These are phyloP conservation scores for Spicauda simplicius DNA, from an alignment of 2,888 invertebrate species.

Conservation along the genomic window DNA sequence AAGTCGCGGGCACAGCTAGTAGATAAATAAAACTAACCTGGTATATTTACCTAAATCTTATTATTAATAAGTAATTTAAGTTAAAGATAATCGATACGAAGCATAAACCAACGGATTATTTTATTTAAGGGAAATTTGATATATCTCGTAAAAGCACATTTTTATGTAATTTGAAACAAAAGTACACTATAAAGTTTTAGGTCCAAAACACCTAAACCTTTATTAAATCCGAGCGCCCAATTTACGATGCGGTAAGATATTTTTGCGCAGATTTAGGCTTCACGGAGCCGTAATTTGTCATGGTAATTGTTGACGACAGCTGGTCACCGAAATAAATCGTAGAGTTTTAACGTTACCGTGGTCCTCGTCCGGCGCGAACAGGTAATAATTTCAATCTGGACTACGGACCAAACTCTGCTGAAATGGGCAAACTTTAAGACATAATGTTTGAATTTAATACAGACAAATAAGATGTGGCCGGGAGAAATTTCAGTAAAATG, in stretches of 20 bases:
- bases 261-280: conserved; percentile 35
- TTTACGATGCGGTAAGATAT: conserved; percentile 32
- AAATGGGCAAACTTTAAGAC: conserved; percentile 74
- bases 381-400: conserved; percentile 82
- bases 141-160: not conserved
- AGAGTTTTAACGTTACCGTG: conserved; percentile 69
- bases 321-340: conserved; percentile 74
- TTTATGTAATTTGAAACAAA: conserved; percentile 12
- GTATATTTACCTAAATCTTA: too few species aligned
- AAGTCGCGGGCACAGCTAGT: too few species aligned
- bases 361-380: conserved; percentile 56
- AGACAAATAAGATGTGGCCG: conserved; percentile 67
- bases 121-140: not conserved
- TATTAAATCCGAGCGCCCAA: conserved; percentile 23
- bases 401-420: conserved; percentile 64
- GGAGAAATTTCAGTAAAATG: conserved; percentile 3
- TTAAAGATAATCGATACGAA: too few species aligned
- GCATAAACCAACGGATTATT: not conserved
- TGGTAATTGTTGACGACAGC: conserved; percentile 74
- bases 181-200: conserved; percentile 30
- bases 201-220: conserved; percentile 26
- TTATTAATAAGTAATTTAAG: too few species aligned
- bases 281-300: conserved; percentile 63
- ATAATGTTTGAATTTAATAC: conserved; percentile 77
- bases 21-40: too few species aligned